Conservation (phyloP, 2,888 invertebrate species). For the Dicyrtomina minuta region DNA sequence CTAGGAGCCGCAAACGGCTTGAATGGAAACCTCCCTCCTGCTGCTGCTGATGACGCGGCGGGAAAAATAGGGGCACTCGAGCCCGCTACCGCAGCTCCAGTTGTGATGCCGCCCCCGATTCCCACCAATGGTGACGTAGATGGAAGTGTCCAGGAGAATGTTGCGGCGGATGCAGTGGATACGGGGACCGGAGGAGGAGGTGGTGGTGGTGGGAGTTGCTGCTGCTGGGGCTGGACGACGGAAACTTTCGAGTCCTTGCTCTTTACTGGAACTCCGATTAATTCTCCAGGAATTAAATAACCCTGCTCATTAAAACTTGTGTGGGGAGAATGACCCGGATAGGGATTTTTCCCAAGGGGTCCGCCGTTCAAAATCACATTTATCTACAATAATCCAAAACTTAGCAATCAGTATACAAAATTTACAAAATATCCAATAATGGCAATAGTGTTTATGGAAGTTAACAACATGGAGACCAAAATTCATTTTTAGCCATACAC, state of each 20-base stretch:
- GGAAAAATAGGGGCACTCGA: too few species aligned
- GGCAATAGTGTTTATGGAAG: too few species aligned
- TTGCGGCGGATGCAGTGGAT: not conserved
- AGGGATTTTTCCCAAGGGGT: constrained; percentile 55
- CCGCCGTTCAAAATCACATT: constrained; percentile 55
- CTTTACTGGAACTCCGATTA: constrained; percentile 22
- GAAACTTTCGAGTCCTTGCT: not conserved
- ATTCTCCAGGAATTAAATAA: constrained; percentile 59
- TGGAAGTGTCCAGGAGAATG: not conserved
- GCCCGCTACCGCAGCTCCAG: too few species aligned
- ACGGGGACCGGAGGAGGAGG: not conserved
- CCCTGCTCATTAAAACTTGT: constrained; percentile 74
- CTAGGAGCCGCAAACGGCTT: too few species aligned
- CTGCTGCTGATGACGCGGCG: too few species aligned
- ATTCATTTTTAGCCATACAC: too few species aligned
- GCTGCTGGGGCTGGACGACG: not conserved
- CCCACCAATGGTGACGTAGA: too few species aligned
- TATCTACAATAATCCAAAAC: constrained; percentile 44
- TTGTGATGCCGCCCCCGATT: too few species aligned
- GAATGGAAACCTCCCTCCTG: too few species aligned
- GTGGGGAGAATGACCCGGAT: constrained; percentile 63
- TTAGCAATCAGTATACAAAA: too few species aligned
- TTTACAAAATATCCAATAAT: too few species aligned
- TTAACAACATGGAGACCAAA: too few species aligned
- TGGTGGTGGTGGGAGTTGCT: not conserved